A percentile compares a stretch with the other conserved stretches of the same genome.
These are phyloP conservation scores for Hyles vespertilio DNA, from an alignment of 1,140 invertebrate genomes.

Conservation along the genomic window DNA sequence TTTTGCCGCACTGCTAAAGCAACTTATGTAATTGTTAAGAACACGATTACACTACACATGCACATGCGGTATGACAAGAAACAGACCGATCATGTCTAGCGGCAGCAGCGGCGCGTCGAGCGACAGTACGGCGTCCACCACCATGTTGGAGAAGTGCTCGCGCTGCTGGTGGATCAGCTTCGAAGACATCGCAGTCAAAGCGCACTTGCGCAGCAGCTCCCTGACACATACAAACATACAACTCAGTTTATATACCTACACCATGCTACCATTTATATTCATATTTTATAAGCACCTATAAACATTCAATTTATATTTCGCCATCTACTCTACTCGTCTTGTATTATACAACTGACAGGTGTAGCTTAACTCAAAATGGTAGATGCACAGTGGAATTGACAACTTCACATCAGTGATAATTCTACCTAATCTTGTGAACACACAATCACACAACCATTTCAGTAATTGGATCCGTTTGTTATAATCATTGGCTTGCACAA, in stretches of 20 bases:
- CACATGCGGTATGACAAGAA: not conserved
- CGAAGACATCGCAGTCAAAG: slow-evolving; percentile 96
- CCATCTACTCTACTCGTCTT: no score
- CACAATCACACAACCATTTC: slow-evolving; percentile 23
- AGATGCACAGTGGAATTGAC: no score
- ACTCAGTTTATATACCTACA: no score
- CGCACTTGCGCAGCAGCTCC: slow-evolving; percentile 93
- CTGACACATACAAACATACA: slow-evolving; percentile 43
- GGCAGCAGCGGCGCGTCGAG: slow-evolving; percentile 94
- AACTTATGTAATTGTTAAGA: not conserved
- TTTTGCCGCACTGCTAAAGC: not conserved
- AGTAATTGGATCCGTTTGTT: slow-evolving; percentile 37
- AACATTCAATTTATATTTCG: no score
- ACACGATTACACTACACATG: not conserved
- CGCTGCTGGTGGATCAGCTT: slow-evolving; percentile 97
- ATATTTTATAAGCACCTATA: slow-evolving; percentile 1
- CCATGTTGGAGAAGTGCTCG: slow-evolving; percentile 97
- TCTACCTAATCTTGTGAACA: not conserved
- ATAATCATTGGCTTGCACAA: slow-evolving; percentile 30
- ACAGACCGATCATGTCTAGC: slow-evolving; percentile 96
- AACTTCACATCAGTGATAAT: no score
- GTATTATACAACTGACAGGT: no score
- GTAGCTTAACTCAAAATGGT: no score
- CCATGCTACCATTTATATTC: slow-evolving; percentile 7
- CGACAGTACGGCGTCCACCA: slow-evolving; percentile 96